These are phyloP conservation scores for Pseudomyrmex dendroicus DNA, from an alignment of 1,140 invertebrate genomes.

Conservation along the genomic window DNA sequence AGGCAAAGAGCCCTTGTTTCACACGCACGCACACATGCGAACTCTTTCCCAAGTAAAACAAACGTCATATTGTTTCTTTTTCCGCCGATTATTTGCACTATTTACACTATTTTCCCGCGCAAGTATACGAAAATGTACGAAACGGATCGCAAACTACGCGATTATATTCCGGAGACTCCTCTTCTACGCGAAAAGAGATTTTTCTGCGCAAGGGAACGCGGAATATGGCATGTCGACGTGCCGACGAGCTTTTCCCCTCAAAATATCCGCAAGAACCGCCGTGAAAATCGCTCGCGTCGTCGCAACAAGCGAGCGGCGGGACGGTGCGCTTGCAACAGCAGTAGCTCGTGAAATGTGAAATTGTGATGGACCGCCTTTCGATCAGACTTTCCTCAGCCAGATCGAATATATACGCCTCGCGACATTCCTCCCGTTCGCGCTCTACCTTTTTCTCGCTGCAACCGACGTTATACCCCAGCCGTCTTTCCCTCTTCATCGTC, in stretches of 20 bases:
- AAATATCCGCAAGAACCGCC: conserved; percentile 40
- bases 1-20: too few relatives aligned
- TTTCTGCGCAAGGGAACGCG: conserved; percentile 26
- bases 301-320: conserved; percentile 26
- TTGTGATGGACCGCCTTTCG: conserved; percentile 58
- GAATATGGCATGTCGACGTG: conserved; percentile 32
- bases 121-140: background rate
- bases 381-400: conserved; percentile 54
- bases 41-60: background rate
- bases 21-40: background rate
- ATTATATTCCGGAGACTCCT: conserved; percentile 37
- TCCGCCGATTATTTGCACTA: background rate
- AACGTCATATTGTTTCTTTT: background rate
- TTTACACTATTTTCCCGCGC: conserved; percentile 8
- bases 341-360: conserved; percentile 55
- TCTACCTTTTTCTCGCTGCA: background rate
- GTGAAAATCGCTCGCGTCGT: too few relatives aligned
- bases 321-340: conserved; percentile 12
- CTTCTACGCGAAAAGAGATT: conserved; percentile 43
- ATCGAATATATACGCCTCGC: conserved; percentile 56
- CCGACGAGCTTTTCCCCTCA: conserved; percentile 30
- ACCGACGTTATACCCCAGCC: too few relatives aligned
- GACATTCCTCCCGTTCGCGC: conserved; percentile 35
- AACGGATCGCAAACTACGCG: conserved; percentile 23
- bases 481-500: background rate